phyloP scores from a whole-genome alignment of 2,888 invertebrate genomes.

The Lamellibrachia satsuma region DNA sequence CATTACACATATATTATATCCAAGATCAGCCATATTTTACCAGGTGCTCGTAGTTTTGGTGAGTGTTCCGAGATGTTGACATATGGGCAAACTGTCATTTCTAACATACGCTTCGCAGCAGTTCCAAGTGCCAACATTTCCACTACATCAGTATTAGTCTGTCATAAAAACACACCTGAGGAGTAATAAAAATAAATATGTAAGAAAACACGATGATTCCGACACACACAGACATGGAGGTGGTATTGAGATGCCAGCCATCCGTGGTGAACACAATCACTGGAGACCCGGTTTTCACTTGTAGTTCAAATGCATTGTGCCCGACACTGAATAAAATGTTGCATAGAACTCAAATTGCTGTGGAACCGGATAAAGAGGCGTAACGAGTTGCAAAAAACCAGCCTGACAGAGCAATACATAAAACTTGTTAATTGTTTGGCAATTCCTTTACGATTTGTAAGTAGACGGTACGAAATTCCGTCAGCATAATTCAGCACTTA shows the following conservation, averaged over 20 bases:
- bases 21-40: neutral
- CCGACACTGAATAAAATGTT: neutral
- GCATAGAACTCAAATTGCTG: constrained; percentile 13
- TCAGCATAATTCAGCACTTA: neutral
- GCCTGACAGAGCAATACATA: neutral
- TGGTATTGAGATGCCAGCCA: neutral
- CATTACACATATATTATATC: neutral
- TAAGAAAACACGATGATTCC: constrained; percentile 7
- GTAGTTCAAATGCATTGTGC: neutral
- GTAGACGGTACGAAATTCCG: constrained; percentile 2
- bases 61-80: neutral
- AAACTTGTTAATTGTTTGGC: neutral
- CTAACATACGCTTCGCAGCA: neutral
- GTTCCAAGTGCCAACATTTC: neutral
- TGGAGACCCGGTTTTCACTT: neutral
- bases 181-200: neutral
- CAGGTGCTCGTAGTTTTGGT: neutral
- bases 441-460: neutral
- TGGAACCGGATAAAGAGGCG: neutral
- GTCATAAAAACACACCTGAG: neutral
- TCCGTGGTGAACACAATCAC: neutral
- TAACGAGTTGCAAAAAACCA: neutral
- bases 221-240: neutral
- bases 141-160: neutral
- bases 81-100: neutral